Evolutionary conservation across 2,888 invertebrate genomes (phyloP).

Genomic region (Globia sparganii): DNA sequence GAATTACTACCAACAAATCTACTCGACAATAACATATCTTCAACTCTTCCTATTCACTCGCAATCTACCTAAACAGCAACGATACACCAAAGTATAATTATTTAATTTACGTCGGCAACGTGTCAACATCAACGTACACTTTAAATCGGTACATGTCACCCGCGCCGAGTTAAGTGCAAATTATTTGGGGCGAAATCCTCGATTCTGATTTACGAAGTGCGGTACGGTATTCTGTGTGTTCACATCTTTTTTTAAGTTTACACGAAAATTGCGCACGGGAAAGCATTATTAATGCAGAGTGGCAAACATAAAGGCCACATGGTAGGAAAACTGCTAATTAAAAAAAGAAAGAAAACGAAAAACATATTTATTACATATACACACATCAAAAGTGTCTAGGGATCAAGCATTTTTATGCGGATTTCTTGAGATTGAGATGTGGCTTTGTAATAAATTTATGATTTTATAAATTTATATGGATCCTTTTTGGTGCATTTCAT

Average conservation of each 20-base stretch:
- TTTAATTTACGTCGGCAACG: constrained; percentile 49
- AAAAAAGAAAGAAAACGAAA: no score
- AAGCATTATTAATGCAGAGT: not conserved
- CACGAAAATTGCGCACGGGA: not conserved
- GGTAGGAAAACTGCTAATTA: not conserved
- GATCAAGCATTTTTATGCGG: no score
- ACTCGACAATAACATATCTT: constrained; percentile 5
- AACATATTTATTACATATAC: no score
- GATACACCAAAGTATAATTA: constrained; percentile 32
- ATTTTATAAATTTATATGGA: no score
- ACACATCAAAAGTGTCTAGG: no score
- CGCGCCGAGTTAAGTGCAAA: constrained; percentile 63
- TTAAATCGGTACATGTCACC: constrained; percentile 61
- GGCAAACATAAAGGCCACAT: not conserved
- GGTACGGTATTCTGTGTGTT: constrained; percentile 28
- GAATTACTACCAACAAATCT: not conserved
- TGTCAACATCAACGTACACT: constrained; percentile 58
- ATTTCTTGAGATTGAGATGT: no score
- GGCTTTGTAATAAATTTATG: no score
- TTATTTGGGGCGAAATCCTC: constrained; percentile 53
- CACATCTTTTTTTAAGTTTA: not conserved
- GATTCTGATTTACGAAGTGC: constrained; percentile 44
- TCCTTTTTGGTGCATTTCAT: no score
- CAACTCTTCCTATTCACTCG: not conserved
- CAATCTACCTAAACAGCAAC: constrained; percentile 22